These are phyloP conservation scores for Protobothrops flavoviridis DNA, from an alignment of 2,113 vertebrate genomes.

Conservation along the genomic window DNA sequence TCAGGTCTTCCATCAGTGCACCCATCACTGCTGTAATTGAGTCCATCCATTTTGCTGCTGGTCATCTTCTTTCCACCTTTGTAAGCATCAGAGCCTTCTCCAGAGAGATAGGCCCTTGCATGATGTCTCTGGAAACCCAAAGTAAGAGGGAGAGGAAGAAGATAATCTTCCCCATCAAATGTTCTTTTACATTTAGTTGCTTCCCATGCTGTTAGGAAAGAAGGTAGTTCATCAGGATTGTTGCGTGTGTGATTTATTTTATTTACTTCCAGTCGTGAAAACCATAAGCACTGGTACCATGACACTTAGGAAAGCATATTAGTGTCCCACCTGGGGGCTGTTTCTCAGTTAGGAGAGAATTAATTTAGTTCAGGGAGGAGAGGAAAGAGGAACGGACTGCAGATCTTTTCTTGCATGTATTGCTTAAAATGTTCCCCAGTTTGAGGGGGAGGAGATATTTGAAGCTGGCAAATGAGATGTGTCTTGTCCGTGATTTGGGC, in stretches of 20 bases:
- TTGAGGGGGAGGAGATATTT: neutral
- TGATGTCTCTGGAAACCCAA: neutral
- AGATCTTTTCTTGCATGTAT: neutral
- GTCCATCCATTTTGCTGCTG: neutral
- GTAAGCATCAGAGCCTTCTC: neutral
- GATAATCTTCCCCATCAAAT: neutral
- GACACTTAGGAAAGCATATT: neutral
- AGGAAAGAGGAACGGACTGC: neutral
- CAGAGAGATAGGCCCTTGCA: neutral
- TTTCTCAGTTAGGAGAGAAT: neutral
- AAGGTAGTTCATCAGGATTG: neutral
- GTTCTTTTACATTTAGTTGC: neutral
- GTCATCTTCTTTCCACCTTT: neutral
- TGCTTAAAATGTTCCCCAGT: neutral
- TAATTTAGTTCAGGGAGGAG: neutral
- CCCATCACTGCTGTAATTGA: neutral
- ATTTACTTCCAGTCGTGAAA: conserved; percentile 1
- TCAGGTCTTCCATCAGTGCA: neutral
- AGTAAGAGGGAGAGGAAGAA: neutral
- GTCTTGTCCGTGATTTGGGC: neutral
- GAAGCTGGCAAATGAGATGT: neutral
- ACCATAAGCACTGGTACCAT: neutral
- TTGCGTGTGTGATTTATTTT: neutral
- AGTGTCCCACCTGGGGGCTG: neutral
- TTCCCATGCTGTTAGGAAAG: neutral